phyloP scores from a whole-genome alignment of 2,113 vertebrate species.

The Gavia stellata region DNA sequence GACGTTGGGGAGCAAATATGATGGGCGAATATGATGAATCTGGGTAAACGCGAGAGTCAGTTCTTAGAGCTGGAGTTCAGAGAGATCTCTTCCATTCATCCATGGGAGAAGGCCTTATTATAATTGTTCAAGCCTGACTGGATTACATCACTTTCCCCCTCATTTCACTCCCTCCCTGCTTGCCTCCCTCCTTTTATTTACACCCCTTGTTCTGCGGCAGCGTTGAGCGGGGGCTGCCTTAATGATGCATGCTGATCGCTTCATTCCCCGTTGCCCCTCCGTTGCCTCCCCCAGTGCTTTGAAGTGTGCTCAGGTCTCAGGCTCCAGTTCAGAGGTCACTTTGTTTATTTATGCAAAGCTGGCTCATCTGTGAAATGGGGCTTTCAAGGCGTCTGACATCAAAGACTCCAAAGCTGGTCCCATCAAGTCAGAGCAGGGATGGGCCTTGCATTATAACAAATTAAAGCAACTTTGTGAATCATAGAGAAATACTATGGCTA shows the following conservation, averaged over 20 bases:
- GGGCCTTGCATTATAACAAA: constrained; percentile 53
- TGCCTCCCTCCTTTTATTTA: constrained; percentile 30
- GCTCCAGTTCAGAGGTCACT: constrained; percentile 72
- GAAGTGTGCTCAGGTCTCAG: constrained; percentile 71
- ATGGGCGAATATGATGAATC: background rate
- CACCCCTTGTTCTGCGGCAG: constrained; percentile 26
- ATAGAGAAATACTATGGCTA: background rate
- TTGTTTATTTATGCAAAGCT: constrained; percentile 78
- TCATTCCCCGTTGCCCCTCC: constrained; percentile 42
- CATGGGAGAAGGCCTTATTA: constrained; percentile 40
- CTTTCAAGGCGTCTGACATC: constrained; percentile 70
- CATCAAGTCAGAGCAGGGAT: constrained; percentile 55
- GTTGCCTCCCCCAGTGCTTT: constrained; percentile 45
- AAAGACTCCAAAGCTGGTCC: constrained; percentile 64
- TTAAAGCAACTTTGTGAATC: constrained; percentile 42
- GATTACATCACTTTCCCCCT: constrained; percentile 68
- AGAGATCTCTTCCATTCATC: constrained; percentile 32
- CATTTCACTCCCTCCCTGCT: constrained; percentile 31
- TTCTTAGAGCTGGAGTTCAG: background rate
- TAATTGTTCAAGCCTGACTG: constrained; percentile 60
- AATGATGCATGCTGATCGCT: constrained; percentile 67
- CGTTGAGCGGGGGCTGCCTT: constrained; percentile 33
- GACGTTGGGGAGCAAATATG: background rate
- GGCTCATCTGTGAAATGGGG: constrained; percentile 72
- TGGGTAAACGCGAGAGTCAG: background rate